A percentile compares a stretch with the other conserved stretches of the same genome.
Conservation (phyloP, 2,113 vertebrate species). For the Plestiodon gilberti region DNA sequence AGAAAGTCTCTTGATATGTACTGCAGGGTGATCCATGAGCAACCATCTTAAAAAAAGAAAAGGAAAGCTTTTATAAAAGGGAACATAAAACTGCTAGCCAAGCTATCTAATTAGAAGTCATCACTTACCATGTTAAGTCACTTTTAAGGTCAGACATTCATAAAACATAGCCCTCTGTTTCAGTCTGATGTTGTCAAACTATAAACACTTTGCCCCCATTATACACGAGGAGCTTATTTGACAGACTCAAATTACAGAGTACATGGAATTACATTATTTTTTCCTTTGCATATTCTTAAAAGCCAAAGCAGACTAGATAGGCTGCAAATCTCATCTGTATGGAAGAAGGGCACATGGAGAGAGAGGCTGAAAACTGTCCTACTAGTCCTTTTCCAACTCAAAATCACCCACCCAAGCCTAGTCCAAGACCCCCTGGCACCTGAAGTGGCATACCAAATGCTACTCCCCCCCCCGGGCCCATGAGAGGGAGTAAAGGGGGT, state of each 20-base stretch:
- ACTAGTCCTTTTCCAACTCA: background rate
- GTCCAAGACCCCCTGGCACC: too few relatives aligned
- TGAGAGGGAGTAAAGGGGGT: too few relatives aligned
- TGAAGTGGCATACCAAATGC: too few relatives aligned
- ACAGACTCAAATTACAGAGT: background rate
- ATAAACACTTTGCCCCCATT: background rate
- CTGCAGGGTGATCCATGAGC: background rate
- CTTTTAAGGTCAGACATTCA: fast-evolving
- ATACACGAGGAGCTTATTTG: background rate
- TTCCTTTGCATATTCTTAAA: background rate
- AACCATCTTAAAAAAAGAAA: background rate
- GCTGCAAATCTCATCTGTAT: too few relatives aligned
- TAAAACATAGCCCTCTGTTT: background rate
- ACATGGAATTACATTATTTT: background rate
- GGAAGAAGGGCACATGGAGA: background rate
- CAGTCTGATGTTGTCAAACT: background rate
- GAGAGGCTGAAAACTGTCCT: background rate
- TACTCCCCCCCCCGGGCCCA: too few relatives aligned
- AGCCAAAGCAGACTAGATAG: background rate
- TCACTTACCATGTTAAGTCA: background rate
- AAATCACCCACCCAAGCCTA: background rate
- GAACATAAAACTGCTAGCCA: background rate
- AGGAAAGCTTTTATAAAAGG: background rate
- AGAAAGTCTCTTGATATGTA: constrained; percentile 8
- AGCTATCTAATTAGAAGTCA: background rate